phyloP scores from a whole-genome alignment of 1,140 invertebrate genomes.

The Nymphalis io region DNA sequence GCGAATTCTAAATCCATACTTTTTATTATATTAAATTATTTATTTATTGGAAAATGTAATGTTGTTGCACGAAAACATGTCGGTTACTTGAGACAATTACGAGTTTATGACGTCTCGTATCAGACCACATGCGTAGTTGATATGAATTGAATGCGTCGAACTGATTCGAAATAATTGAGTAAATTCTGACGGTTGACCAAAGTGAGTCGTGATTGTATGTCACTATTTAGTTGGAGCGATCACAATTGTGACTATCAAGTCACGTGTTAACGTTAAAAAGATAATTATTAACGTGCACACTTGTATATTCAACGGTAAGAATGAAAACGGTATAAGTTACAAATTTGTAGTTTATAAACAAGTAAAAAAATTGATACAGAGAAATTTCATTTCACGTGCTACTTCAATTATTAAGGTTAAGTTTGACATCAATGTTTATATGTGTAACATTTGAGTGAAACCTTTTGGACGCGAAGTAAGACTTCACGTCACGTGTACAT shows the following conservation, averaged over 20 bases:
- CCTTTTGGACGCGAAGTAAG: too few relatives aligned
- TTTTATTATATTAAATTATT: too few relatives aligned
- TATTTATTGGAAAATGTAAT: too few relatives aligned
- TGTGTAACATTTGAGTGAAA: too few relatives aligned
- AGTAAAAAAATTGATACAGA: too few relatives aligned
- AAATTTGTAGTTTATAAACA: too few relatives aligned
- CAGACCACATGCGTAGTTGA: constrained; percentile 44
- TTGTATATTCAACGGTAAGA: neutral
- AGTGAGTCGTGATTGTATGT: constrained; percentile 34
- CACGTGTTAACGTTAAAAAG: constrained; percentile 2
- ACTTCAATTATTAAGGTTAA: too few relatives aligned
- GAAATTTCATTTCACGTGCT: too few relatives aligned
- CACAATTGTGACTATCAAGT: constrained; percentile 20
- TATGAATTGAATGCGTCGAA: constrained; percentile 40
- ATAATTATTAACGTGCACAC: neutral
- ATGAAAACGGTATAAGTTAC: neutral
- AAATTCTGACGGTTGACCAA: constrained; percentile 30
- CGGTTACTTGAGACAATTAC: constrained; percentile 14
- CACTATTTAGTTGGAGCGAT: constrained; percentile 30
- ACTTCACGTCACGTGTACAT: too few relatives aligned
- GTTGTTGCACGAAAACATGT: too few relatives aligned
- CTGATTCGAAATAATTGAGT: constrained; percentile 37
- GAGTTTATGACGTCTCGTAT: constrained; percentile 8
- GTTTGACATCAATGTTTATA: too few relatives aligned
- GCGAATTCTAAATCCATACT: too few relatives aligned